Percentiles rank a stretch among this genome's conserved stretches.
These are phyloP conservation scores for Hyles vespertilio DNA, from an alignment of 1,140 invertebrate genomes.

Conservation along the genomic window DNA sequence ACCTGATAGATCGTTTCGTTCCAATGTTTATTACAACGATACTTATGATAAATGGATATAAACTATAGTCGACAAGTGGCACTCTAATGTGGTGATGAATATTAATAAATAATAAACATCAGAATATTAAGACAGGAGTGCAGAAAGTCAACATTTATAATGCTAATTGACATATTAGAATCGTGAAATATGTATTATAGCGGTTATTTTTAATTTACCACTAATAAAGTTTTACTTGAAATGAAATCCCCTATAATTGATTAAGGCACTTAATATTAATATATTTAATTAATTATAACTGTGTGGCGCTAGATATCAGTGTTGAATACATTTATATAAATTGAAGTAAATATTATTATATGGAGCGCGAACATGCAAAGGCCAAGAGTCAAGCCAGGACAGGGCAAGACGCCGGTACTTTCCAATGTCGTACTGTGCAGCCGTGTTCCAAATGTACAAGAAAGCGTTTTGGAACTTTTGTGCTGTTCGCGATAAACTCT, in stretches of 20 bases:
- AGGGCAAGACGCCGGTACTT: conserved; percentile 27
- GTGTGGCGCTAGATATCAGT: not conserved
- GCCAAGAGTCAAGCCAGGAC: conserved; percentile 33
- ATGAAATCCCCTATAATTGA: not conserved
- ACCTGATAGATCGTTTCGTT: conserved; percentile 27
- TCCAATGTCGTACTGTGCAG: conserved; percentile 39
- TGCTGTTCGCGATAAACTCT: too few species aligned
- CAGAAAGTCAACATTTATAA: too few species aligned
- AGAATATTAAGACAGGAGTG: too few species aligned
- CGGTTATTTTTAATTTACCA: too few species aligned
- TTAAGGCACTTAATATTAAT: too few species aligned
- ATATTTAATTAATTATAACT: not conserved
- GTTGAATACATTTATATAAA: conserved; percentile 6
- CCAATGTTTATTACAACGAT: not conserved
- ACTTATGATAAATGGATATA: not conserved
- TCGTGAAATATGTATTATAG: too few species aligned
- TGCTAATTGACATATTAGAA: too few species aligned
- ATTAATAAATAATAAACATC: too few species aligned
- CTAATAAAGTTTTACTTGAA: too few species aligned
- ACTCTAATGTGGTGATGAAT: too few species aligned
- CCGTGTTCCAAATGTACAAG: conserved; percentile 52
- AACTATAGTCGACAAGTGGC: too few species aligned
- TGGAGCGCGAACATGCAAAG: conserved; percentile 25
- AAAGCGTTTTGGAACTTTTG: not conserved
- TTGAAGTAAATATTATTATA: conserved; percentile 9